Base-by-base conservation (phyloP, 1,140 invertebrate species). In the Drosophila kikkawai region DNA sequence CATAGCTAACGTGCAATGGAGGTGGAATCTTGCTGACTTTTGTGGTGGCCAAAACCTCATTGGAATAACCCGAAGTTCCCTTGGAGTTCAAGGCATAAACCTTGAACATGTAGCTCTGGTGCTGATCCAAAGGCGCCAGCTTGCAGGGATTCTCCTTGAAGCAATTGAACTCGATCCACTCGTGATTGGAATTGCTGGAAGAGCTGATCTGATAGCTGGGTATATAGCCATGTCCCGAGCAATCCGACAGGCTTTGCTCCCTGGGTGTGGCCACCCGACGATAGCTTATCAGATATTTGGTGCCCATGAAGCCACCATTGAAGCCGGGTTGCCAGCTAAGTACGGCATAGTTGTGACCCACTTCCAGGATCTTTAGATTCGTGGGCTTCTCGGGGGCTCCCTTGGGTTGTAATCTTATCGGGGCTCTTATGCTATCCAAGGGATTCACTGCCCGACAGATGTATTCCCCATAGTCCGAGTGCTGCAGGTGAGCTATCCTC, bases 401-500 rank as follows among this genome's bases (percentile, higher is more conserved):
- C 93, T 97, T 97, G 0, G 95, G 95, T 81, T 98, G 97, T 4
- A 98, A 90, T 22, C 94, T 94, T 41, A 98, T 97, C 69, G 95
- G 96, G 0, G 96, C 96, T 12, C 95, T 95, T 17, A 96, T 96
- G 47, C 93, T 95, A 11, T 97, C 97, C 13, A 97, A 93, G 2
- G 94, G 94, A 92, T 98, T 98, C 2, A 95, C 95, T 0, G 96
- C 96, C 59, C 96, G 94, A 81, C 98, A 99, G 36, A 95, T 97
- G 90, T 99, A 99, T 44, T 97, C 97, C 0, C 97, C 97, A 82
- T 98, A 98, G 87, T 98, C 97, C 5, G 95, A 94, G 32, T 96
- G 94, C 50, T 95, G 95, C 9, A 98, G 94, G 60, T 96, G 95
- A 9, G 95, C 95, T 42, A 98, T 96, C 64, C 95, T 95, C 8